phyloP scores from a whole-genome alignment of 2,888 invertebrate species.

The Meiosimyza decipiens region DNA sequence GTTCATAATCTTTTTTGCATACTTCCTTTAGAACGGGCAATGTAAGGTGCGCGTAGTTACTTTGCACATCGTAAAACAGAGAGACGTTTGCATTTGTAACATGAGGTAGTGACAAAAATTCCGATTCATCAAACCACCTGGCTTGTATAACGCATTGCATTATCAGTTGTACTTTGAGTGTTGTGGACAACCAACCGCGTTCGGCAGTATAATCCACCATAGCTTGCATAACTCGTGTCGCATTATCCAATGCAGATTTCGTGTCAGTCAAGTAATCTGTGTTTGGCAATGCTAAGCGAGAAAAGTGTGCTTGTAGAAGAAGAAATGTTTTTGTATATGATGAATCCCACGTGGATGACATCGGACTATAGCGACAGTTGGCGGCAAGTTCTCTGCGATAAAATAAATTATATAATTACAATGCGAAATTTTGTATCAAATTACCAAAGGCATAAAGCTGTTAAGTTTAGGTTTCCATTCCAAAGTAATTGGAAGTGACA shows the following conservation, averaged over 20 bases:
- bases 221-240: conserved; percentile 95
- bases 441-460: neutral
- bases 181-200: conserved; percentile 87
- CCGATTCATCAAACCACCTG: conserved; percentile 82
- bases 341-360: conserved; percentile 83
- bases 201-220: conserved; percentile 96
- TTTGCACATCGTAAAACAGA: conserved; percentile 69
- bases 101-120: conserved; percentile 81
- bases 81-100: conserved; percentile 75
- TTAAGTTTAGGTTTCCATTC: no score
- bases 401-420: conserved; percentile 6
- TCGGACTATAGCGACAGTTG: conserved; percentile 78
- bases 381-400: conserved; percentile 79
- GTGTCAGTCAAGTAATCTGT: conserved; percentile 96
- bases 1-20: conserved; percentile 71
- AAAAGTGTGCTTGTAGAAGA: conserved; percentile 93
- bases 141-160: conserved; percentile 95
- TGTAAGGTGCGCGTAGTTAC: conserved; percentile 54
- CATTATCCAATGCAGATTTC: conserved; percentile 96
- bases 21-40: conserved; percentile 61
- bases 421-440: conserved; percentile 15
- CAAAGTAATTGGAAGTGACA: no score
- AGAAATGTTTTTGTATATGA: conserved; percentile 95
- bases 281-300: conserved; percentile 83
- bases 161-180: conserved; percentile 79